These are phyloP conservation scores for Dendrocincla fuliginosa DNA, from an alignment of 2,797 vertebrate genomes.

Conservation along the genomic window DNA sequence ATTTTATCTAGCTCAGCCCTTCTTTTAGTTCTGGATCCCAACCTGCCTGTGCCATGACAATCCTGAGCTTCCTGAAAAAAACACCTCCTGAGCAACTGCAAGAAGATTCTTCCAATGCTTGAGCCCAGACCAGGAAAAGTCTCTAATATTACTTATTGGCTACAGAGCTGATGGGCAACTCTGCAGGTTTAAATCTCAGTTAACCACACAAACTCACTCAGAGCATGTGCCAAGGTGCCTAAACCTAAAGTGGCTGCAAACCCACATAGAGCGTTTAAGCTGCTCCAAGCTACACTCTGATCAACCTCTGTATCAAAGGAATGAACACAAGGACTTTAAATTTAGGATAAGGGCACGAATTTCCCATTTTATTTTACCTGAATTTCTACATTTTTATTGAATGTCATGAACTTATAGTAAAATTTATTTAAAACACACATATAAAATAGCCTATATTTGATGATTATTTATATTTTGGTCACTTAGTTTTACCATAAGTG, in stretches of 20 bases:
- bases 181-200: neutral
- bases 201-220: neutral
- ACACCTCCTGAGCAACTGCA: neutral
- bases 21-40: neutral
- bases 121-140: neutral
- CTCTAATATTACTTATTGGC: neutral
- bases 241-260: neutral
- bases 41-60: neutral
- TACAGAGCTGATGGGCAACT: neutral
- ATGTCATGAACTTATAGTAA: neutral
- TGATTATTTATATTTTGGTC: neutral
- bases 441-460: neutral
- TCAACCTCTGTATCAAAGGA: conserved; percentile 12
- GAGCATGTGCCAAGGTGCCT: rapidly evolving
- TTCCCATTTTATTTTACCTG: neutral
- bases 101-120: neutral
- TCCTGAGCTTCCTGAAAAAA: neutral
- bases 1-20: neutral
- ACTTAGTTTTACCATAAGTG: neutral
- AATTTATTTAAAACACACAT: neutral
- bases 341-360: neutral
- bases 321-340: conserved; percentile 1
- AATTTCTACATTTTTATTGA: neutral
- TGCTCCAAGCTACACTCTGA: conserved; percentile 28
- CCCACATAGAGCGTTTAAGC: neutral